Conservation (phyloP, 2,888 invertebrate genomes). For the Palloptera scutellata region DNA sequence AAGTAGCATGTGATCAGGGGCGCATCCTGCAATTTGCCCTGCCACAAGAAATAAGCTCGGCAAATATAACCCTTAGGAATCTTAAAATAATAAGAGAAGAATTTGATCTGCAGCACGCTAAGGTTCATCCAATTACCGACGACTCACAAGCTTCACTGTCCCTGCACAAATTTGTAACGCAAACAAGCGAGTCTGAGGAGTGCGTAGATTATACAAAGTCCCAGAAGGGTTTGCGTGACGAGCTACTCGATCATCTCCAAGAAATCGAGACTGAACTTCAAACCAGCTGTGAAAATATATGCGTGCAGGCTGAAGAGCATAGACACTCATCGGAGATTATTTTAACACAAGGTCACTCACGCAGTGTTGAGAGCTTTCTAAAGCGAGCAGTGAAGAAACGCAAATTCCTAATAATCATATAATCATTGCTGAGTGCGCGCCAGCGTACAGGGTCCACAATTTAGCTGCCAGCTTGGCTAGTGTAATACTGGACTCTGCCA, state of each 20-base stretch:
- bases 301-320: slow-evolving; percentile 85
- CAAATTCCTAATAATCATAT: slow-evolving; percentile 79
- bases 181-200: slow-evolving; percentile 69
- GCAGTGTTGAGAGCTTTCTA: slow-evolving; percentile 85
- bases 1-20: slow-evolving; percentile 70
- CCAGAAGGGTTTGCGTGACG: slow-evolving; percentile 69
- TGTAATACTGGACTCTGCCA: slow-evolving; percentile 83
- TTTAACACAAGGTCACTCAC: slow-evolving; percentile 81
- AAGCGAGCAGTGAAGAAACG: slow-evolving; percentile 79
- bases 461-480: slow-evolving; percentile 81
- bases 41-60: slow-evolving; percentile 80
- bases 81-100: slow-evolving; percentile 85
- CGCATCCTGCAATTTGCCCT: slow-evolving; percentile 71
- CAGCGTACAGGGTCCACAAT: slow-evolving; percentile 70
- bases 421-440: slow-evolving; percentile 85
- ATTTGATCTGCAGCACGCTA: slow-evolving; percentile 67
- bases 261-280: slow-evolving; percentile 86
- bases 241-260: slow-evolving; percentile 76
- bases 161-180: slow-evolving; percentile 76
- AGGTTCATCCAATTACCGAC: slow-evolving; percentile 65
- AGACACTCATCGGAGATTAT: slow-evolving; percentile 92
- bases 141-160: slow-evolving; percentile 68
- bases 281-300: slow-evolving; percentile 81
- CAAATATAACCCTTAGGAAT: slow-evolving; percentile 84
- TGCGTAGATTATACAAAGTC: slow-evolving; percentile 68